A percentile compares a stretch with the other conserved stretches of the same genome.
phyloP scores from a whole-genome alignment of 2,113 vertebrate genomes.

The Ciconia stormi region DNA sequence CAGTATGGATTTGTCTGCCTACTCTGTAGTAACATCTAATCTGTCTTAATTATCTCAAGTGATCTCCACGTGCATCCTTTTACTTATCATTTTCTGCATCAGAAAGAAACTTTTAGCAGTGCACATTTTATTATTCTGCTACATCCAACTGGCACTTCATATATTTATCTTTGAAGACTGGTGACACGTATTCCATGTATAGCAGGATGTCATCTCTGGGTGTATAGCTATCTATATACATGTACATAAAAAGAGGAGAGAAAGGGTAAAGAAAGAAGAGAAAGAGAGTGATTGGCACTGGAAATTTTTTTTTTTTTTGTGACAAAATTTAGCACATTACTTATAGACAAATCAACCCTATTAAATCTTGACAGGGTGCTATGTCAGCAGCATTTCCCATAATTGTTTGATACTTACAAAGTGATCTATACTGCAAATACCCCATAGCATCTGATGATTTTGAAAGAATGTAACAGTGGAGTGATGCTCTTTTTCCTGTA shows the following conservation, averaged over 20 bases:
- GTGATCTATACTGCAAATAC: background rate
- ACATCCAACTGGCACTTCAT: background rate
- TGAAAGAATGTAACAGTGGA: background rate
- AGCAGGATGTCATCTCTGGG: background rate
- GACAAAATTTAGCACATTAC: background rate
- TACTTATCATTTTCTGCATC: background rate
- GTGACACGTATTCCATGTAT: background rate
- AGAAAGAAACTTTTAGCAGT: background rate
- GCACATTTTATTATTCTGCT: conserved; percentile 20
- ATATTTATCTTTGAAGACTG: conserved; percentile 7
- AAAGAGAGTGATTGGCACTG: background rate
- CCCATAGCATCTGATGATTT: background rate
- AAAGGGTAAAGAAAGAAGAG: background rate
- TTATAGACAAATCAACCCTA: background rate
- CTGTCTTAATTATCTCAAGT: background rate
- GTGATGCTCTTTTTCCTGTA: background rate
- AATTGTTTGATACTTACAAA: background rate
- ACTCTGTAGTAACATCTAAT: background rate
- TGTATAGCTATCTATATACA: background rate
- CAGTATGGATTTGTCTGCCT: background rate
- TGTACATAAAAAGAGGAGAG: background rate
- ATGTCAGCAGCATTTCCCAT: background rate
- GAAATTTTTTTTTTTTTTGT: background rate
- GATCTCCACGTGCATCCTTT: background rate
- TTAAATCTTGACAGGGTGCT: background rate